Percentiles rank a stretch among this genome's conserved stretches.
Conservation (phyloP, 2,888 invertebrate genomes). For the Cartodere bifasciata region DNA sequence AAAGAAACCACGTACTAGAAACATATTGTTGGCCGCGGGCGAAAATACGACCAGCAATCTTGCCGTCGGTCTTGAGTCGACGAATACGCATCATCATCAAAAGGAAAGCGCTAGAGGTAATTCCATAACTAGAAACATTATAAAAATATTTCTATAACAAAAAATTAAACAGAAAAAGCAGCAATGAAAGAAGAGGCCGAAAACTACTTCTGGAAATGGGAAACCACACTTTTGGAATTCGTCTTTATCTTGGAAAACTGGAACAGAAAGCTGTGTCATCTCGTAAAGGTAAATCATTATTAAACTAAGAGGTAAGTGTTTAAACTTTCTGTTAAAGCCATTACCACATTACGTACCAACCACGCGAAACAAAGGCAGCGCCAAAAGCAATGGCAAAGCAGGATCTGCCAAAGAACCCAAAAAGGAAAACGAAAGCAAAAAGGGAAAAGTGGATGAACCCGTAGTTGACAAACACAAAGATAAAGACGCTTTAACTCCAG, state of each 20-base stretch:
- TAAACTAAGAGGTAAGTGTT: constrained; percentile 1
- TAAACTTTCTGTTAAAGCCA: constrained; percentile 4
- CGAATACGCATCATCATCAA: too few species aligned
- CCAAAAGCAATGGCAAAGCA: not conserved
- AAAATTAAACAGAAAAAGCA: too few species aligned
- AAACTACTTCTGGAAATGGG: constrained; percentile 6
- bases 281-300: constrained; percentile 8
- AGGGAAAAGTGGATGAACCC: constrained; percentile 3
- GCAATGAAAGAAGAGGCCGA: constrained; percentile 4
- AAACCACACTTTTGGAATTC: constrained; percentile 9
- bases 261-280: constrained; percentile 7
- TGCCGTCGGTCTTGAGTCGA: too few species aligned
- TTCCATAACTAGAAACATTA: too few species aligned
- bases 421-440: constrained; percentile 1
- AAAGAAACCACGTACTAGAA: too few species aligned
- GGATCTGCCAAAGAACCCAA: too few species aligned
- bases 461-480: too few species aligned
- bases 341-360: constrained; percentile 4
- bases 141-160: too few species aligned
- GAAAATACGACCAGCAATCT: too few species aligned
- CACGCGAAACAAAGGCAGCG: constrained; percentile 1
- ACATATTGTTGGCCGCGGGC: too few species aligned
- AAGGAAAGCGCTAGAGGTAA: too few species aligned
- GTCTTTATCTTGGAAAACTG: constrained; percentile 11
- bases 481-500: too few species aligned